Evolutionary conservation across 2,888 invertebrate species (phyloP), one percentile per base, ranked within the genome.

Genomic region (Volucella zonaria): DNA sequence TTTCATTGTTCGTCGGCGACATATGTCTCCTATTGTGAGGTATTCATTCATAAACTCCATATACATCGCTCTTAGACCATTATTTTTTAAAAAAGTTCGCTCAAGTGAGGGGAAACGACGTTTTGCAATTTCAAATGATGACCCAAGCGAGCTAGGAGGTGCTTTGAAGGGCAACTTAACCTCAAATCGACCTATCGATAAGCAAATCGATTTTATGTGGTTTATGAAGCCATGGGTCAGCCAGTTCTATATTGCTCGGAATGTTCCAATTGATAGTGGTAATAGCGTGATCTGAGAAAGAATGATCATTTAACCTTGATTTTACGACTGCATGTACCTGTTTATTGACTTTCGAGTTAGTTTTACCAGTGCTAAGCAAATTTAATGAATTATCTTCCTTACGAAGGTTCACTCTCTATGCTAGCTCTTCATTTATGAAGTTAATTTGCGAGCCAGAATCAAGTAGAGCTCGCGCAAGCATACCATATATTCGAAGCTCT

Each of bases 121-220:
- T 73, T 79, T 68, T 4, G 79, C 79, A 45, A 43, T 77, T 66
- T 83, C 75, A 40, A 74, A 74, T 47, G 85, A 87, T 9, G 67
- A 45, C 51, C 79, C 76, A 12, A 85, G 67, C n/a, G 54, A 59
- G 11, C 61, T 82, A 47, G 66, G 75, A n/a, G 77, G 71, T 49
- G 40, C 49, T 62, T 86, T 87, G 10, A 87, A 80, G 11, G 71
- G 68, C n/a, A 85, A 18, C 49, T 76, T 42, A 6, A 86, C 80
- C 68, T 82, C 15, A 68, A 82, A 66, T 49, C 61, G 45, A 23
- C 79, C 73, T 43, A 67, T 58, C 12, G 73, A 61, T 43, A 86
- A 67, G 12, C 40, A 82, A 47, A 38, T 78, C 58, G 9, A 71
- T 14, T 62, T 52, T 67, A 40, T 81, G 62, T 15, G 78, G 76